Conservation (phyloP, 2,797 vertebrate genomes). For the Hylomyscus alleni region DNA sequence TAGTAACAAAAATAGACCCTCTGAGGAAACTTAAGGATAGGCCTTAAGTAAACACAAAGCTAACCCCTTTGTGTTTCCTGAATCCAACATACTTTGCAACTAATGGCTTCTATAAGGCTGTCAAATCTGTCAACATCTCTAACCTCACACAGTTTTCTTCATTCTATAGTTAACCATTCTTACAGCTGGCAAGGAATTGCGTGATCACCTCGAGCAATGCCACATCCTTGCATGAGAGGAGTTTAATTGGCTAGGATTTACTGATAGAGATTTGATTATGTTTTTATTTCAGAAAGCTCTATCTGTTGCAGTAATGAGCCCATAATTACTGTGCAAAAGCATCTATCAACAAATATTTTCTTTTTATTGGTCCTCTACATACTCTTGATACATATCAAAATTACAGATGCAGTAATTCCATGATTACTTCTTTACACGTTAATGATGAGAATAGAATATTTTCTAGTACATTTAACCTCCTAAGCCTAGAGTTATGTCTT, state of each 20-base stretch:
- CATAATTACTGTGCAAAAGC: slow-evolving; percentile 63
- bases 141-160: slow-evolving; percentile 28
- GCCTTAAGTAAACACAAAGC: slow-evolving; percentile 1
- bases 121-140: slow-evolving; percentile 40
- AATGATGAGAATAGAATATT: slow-evolving; percentile 55
- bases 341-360: slow-evolving; percentile 62
- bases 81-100: background rate
- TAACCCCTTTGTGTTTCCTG: background rate
- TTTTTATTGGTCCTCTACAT: slow-evolving; percentile 42
- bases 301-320: slow-evolving; percentile 62
- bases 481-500: background rate
- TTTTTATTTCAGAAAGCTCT: slow-evolving; percentile 68
- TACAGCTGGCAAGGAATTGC: slow-evolving; percentile 41
- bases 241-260: slow-evolving; percentile 46
- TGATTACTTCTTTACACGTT: slow-evolving; percentile 41
- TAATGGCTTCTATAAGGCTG: background rate
- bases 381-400: slow-evolving; percentile 47
- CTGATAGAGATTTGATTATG: slow-evolving; percentile 60
- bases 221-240: background rate
- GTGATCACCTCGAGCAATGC: background rate
- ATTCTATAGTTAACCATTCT: slow-evolving; percentile 28
- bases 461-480: slow-evolving; percentile 16
- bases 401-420: slow-evolving; percentile 32
- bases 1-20: background rate
- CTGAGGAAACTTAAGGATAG: background rate